These are phyloP conservation scores for Eclectus roratus DNA, from an alignment of 2,113 vertebrate genomes.

Conservation along the genomic window DNA sequence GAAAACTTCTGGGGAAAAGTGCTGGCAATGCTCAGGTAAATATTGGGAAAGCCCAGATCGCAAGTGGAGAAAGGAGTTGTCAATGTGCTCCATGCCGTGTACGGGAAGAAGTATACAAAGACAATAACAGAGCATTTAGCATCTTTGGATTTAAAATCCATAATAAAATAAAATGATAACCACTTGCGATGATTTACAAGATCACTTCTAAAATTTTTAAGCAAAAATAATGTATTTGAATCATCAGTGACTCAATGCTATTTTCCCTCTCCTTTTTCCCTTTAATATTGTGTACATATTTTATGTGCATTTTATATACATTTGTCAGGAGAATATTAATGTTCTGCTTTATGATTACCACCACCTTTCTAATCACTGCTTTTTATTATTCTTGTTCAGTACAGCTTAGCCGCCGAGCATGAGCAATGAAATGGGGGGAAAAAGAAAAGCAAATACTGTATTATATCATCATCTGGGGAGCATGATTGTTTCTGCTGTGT, in stretches of 20 bases:
- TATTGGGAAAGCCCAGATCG: fast-evolving
- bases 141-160: neutral
- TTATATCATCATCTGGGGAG: conserved; percentile 78
- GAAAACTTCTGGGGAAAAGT: neutral
- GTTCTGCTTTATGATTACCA: conserved; percentile 55
- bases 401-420: conserved; percentile 47
- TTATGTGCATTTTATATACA: conserved; percentile 18
- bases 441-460: conserved; percentile 74
- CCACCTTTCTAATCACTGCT: conserved; percentile 66
- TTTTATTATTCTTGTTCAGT: conserved; percentile 73
- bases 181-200: neutral
- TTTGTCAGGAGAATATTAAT: conserved; percentile 67
- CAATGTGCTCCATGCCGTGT: neutral
- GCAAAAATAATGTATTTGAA: neutral
- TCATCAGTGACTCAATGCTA: neutral
- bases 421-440: conserved; percentile 55
- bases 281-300: conserved; percentile 35
- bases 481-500: conserved; percentile 80
- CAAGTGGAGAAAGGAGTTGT: neutral
- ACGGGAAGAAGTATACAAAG: neutral
- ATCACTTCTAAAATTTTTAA: neutral
- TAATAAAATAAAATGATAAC: conserved; percentile 10
- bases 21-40: neutral
- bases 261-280: neutral
- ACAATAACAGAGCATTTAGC: neutral